Percentiles rank a stretch among this genome's conserved stretches.
These are phyloP conservation scores for Sericinus montela DNA, from an alignment of 2,888 invertebrate genomes.

Conservation along the genomic window DNA sequence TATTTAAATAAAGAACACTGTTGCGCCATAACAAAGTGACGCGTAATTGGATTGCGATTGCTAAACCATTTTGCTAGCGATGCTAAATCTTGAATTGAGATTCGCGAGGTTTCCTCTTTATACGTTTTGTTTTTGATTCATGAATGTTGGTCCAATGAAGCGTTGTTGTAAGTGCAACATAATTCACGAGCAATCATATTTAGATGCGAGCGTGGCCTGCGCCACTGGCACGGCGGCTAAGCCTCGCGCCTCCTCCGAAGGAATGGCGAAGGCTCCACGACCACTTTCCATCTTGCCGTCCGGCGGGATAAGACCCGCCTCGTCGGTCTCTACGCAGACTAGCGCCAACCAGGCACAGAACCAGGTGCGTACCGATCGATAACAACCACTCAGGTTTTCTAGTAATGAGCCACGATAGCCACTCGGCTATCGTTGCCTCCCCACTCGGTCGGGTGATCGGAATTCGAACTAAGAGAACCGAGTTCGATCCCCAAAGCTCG, in stretches of 20 bases:
- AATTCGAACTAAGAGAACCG: no score
- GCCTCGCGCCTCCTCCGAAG: conserved; percentile 60
- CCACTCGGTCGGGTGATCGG: no score
- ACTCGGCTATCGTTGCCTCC: no score
- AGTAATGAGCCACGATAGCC: no score
- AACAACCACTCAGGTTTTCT: no score
- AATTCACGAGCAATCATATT: background rate
- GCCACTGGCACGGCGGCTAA: conserved; percentile 51
- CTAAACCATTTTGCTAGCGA: background rate
- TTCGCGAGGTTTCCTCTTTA: background rate
- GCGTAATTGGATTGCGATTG: no score
- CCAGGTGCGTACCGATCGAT: conserved; percentile 58
- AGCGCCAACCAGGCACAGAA: conserved; percentile 72
- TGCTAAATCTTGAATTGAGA: background rate
- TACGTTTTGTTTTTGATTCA: background rate
- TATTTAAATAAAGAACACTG: no score
- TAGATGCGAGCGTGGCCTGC: conserved; percentile 62
- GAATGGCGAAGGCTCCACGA: conserved; percentile 62
- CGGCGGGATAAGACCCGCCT: conserved; percentile 83
- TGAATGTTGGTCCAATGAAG: background rate
- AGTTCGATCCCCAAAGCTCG: no score
- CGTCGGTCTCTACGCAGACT: conserved; percentile 93
- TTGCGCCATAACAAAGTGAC: no score
- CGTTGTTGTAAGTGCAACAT: background rate
- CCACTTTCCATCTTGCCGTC: conserved; percentile 81